Base-by-base conservation (phyloP, 2,797 vertebrate species). In the Tenualosa ilisha region DNA sequence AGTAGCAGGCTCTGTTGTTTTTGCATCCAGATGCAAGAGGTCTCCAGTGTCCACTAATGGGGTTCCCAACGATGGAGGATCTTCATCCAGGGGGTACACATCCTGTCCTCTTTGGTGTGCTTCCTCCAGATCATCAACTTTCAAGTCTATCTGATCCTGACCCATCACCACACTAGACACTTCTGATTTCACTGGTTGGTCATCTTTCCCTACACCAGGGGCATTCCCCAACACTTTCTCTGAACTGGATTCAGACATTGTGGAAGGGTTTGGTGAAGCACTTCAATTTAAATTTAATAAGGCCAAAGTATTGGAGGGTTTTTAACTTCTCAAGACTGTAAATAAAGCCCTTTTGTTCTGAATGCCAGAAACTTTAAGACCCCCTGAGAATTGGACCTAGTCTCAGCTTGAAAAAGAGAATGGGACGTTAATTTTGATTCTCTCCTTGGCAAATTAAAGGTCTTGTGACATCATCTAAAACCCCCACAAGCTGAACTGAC, bases 181-280 rank as follows among this genome's bases (percentile, higher is more conserved):
- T 4, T 79, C 72, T 1, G 40, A 20, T 13, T 11, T 17, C 65
- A 72, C 13, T 40, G 6, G 37, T 40, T 20, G 72, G 7, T 46
- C 40, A 20, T 79, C 72, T 22, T 79, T 79, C 6, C 17, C 40
- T 7, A 22, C 6, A 9, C 72, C 40, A 40, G 43, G 17, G 15
- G 15, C 20, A 79, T 79, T 40, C 72, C 17, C 72, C 20, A 43
- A 17, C 17, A 46, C 72, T 46, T 79, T 40, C 37, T 79, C 40
- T 37, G 40, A 79, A 46, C 72, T 79, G 20, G 72, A 46, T 22
- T 79, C 72, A 5, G 72, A 46, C 72, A 79, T 79, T 79, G 37
- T 46, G 17, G 37, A 46, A 37, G 37, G 72, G 72, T 79, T 79
- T 46, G 72, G 40, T 79, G 37, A 46, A 79, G 72, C 72, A 46